phyloP scores from a whole-genome alignment of 2,888 invertebrate genomes.

The Plemyria rubiginata region DNA sequence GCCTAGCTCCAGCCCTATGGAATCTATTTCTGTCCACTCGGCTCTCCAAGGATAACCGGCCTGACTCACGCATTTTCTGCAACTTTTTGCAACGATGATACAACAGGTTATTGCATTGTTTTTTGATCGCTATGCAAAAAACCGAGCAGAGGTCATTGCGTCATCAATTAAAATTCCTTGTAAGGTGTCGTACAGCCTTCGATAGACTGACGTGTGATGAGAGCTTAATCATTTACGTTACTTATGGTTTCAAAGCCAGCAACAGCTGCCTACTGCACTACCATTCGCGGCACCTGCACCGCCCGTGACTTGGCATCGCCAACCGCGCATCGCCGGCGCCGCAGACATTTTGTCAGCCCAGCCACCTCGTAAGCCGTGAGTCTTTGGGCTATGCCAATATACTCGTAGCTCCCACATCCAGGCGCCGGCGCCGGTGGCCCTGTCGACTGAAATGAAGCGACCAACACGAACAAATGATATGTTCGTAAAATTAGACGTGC shows the following conservation, averaged over 20 bases:
- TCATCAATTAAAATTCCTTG: constrained; percentile 69
- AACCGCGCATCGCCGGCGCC: neutral
- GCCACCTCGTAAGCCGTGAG: neutral
- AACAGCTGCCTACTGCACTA: neutral
- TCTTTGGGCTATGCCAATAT: neutral
- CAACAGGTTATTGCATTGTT: constrained; percentile 66
- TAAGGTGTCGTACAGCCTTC: constrained; percentile 55
- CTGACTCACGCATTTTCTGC: constrained; percentile 48
- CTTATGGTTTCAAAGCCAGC: constrained; percentile 3
- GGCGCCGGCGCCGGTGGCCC: constrained; percentile 8
- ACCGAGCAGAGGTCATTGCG: constrained; percentile 67
- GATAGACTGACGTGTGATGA: constrained; percentile 26
- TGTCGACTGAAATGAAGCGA: constrained; percentile 1
- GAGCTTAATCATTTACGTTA: constrained; percentile 7
- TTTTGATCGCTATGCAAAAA: constrained; percentile 64
- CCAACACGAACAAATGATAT: constrained; percentile 6
- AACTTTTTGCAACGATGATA: constrained; percentile 54
- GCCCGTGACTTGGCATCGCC: neutral
- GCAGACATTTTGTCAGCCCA: neutral
- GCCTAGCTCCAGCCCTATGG: constrained; percentile 32
- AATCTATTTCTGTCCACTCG: constrained; percentile 37
- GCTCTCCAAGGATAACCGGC: constrained; percentile 52
- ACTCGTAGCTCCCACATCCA: neutral
- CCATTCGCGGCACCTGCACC: neutral
- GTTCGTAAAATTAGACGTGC: constrained; percentile 26